phyloP scores from a whole-genome alignment of 2,888 invertebrate genomes.

The Corbicula japonica region DNA sequence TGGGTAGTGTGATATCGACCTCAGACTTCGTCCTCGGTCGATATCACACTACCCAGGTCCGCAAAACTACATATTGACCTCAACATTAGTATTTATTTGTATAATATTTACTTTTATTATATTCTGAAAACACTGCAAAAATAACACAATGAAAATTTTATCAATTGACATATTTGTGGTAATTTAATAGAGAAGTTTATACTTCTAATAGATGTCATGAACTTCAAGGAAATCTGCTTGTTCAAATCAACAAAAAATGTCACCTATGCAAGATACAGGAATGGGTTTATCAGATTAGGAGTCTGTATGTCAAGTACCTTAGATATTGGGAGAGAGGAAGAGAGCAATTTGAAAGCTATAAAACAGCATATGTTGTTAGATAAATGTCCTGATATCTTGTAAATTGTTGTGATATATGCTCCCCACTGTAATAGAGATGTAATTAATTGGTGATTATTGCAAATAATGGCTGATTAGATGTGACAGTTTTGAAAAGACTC shows the following conservation, averaged over 20 bases:
- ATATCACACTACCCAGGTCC: too few relatives aligned
- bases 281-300: slow-evolving; percentile 33
- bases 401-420: slow-evolving; percentile 18
- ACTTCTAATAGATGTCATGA: slow-evolving; percentile 3
- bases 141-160: too few relatives aligned
- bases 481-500: slow-evolving; percentile 43
- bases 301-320: slow-evolving; percentile 21
- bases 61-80: too few relatives aligned
- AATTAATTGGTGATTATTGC: slow-evolving; percentile 50
- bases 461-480: slow-evolving; percentile 25
- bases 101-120: too few relatives aligned
- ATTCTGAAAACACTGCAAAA: too few relatives aligned
- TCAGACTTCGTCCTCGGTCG: too few relatives aligned
- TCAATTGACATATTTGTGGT: too few relatives aligned
- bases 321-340: slow-evolving; percentile 22
- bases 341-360: slow-evolving; percentile 33
- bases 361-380: slow-evolving; percentile 27
- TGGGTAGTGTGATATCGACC: too few relatives aligned
- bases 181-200: too few relatives aligned
- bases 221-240: not conserved
- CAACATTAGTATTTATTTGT: too few relatives aligned
- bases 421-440: slow-evolving; percentile 13
- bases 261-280: slow-evolving; percentile 14
- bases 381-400: slow-evolving; percentile 1
- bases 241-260: slow-evolving; percentile 16